Conservation (phyloP, 2,113 vertebrate genomes). For the Halcyon senegalensis region DNA sequence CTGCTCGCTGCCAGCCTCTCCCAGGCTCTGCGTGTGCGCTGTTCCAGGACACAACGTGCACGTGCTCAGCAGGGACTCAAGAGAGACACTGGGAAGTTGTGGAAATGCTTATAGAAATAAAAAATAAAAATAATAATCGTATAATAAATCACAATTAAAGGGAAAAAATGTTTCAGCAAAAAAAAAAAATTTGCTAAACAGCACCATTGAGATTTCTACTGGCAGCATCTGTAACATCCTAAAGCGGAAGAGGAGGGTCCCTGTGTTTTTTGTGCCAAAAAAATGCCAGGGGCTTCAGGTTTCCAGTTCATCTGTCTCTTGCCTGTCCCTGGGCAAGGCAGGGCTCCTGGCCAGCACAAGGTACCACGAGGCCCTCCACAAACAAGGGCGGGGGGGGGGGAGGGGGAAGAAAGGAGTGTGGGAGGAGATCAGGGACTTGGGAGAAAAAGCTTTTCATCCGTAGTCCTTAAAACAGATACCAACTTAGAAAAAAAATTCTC, state of each 20-base stretch:
- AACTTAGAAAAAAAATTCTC: not conserved
- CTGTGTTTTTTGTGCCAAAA: not conserved
- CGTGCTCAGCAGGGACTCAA: not conserved
- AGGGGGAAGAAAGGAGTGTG: fast-evolving
- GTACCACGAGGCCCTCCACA: not conserved
- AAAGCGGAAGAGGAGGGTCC: not conserved
- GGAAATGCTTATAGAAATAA: not conserved
- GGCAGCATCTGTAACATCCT: constrained; percentile 26
- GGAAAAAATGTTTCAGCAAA: constrained; percentile 9
- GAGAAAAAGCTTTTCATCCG: not conserved
- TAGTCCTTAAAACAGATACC: not conserved
- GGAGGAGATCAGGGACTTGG: not conserved
- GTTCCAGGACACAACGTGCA: not conserved
- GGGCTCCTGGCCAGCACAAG: not conserved
- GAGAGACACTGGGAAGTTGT: not conserved
- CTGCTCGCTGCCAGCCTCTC: not conserved
- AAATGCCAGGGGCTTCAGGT: not conserved
- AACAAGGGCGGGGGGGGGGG: not conserved
- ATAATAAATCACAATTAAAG: constrained; percentile 5
- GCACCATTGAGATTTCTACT: constrained; percentile 56
- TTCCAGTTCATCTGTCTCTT: constrained; percentile 1
- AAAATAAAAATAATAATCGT: not conserved
- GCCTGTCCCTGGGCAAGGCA: not conserved
- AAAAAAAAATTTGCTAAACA: constrained; percentile 33
- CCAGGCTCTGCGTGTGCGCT: not conserved